Percentiles rank a stretch among this genome's conserved stretches.
Evolutionary conservation across 2,888 invertebrate genomes (phyloP).

Genomic region (Cosmorhoe ocellata): DNA sequence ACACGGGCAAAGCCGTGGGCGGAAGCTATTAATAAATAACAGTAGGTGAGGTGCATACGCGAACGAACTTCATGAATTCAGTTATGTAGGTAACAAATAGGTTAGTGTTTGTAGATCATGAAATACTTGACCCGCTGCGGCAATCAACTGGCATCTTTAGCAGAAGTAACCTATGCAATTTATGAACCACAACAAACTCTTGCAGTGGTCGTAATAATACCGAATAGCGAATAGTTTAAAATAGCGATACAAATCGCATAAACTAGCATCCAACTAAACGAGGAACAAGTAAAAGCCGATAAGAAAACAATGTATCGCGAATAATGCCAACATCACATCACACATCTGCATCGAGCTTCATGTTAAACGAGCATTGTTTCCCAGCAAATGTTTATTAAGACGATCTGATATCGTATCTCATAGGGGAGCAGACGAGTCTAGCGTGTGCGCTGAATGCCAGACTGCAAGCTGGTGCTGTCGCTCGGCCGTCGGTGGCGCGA

Average conservation of each 20-base stretch:
- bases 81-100: no score
- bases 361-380: constrained; percentile 75
- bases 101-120: no score
- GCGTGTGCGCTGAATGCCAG: constrained; percentile 68
- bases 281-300: constrained; percentile 40
- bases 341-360: constrained; percentile 51
- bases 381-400: constrained; percentile 78
- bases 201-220: constrained; percentile 12
- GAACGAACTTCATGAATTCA: no score
- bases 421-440: constrained; percentile 68
- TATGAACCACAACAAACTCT: constrained; percentile 7
- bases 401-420: constrained; percentile 76
- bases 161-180: background rate
- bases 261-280: constrained; percentile 39
- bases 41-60: no score
- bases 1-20: no score
- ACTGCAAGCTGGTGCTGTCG: constrained; percentile 38
- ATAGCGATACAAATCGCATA: constrained; percentile 31
- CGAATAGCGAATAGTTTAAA: constrained; percentile 11
- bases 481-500: constrained; percentile 31
- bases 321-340: constrained; percentile 57
- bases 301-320: constrained; percentile 56
- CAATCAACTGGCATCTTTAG: no score
- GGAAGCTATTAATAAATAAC: no score
- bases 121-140: no score